phyloP scores from a whole-genome alignment of 1,140 invertebrate genomes.

The Zophobas atratus region DNA sequence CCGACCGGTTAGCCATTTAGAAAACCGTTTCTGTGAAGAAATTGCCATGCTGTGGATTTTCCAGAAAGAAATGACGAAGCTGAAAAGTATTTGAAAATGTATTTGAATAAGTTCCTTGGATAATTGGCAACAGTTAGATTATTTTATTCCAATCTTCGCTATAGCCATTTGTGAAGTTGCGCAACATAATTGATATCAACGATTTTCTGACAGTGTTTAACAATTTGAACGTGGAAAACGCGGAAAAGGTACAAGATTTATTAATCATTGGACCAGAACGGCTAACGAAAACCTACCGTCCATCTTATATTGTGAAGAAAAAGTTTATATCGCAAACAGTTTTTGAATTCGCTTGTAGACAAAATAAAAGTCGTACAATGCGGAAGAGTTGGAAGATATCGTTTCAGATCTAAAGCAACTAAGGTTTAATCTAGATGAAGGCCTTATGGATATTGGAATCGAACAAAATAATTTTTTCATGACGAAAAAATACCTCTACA shows the following conservation, averaged over 20 bases:
- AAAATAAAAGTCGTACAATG: slow-evolving; percentile 48
- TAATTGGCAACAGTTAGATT: slow-evolving; percentile 70
- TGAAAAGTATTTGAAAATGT: slow-evolving; percentile 59
- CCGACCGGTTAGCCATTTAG: slow-evolving; percentile 61
- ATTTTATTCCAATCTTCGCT: slow-evolving; percentile 65
- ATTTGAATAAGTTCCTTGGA: slow-evolving; percentile 66
- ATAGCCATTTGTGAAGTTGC: slow-evolving; percentile 67
- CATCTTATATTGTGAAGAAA: slow-evolving; percentile 54
- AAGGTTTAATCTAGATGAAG: slow-evolving; percentile 59
- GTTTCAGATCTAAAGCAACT: slow-evolving; percentile 43
- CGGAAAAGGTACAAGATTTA: slow-evolving; percentile 26
- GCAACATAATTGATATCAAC: slow-evolving; percentile 67
- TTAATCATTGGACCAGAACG: slow-evolving; percentile 46
- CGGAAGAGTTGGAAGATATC: slow-evolving; percentile 9
- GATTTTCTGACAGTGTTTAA: slow-evolving; percentile 56
- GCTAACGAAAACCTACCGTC: slow-evolving; percentile 52
- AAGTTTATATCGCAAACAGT: slow-evolving; percentile 59
- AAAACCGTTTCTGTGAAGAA: slow-evolving; percentile 68
- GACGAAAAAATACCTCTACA: slow-evolving; percentile 64
- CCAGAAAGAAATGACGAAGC: slow-evolving; percentile 58
- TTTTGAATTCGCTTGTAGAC: slow-evolving; percentile 46
- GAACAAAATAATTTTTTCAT: slow-evolving; percentile 67
- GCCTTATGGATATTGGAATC: slow-evolving; percentile 67
- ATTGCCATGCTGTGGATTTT: slow-evolving; percentile 66
- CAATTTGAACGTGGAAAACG: slow-evolving; percentile 37